Percentiles rank a stretch among this genome's conserved stretches.
These are phyloP conservation scores for Drosophila robusta DNA, from an alignment of 2,888 invertebrate genomes.

Conservation along the genomic window DNA sequence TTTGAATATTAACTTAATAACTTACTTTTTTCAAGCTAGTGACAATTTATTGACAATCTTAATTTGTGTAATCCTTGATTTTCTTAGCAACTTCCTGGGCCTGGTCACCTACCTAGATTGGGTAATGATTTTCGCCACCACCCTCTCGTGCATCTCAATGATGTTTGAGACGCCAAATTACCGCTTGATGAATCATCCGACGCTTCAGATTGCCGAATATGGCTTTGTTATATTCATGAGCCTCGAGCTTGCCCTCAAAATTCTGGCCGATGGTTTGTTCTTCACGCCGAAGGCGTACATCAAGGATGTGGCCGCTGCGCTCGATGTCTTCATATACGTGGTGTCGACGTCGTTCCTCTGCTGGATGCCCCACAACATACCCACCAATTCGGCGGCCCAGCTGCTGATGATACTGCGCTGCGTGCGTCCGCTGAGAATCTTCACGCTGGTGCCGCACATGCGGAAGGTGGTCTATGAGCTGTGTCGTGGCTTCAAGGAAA, in stretches of 20 bases:
- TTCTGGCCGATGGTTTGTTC: slow-evolving; percentile 98
- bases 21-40: too few relatives aligned
- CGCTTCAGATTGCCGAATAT: slow-evolving; percentile 97
- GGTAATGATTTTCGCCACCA: slow-evolving; percentile 99
- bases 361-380: slow-evolving; percentile 96
- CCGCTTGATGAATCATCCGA: slow-evolving; percentile 97
- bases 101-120: slow-evolving; percentile 99
- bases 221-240: slow-evolving; percentile 99
- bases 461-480: slow-evolving; percentile 99
- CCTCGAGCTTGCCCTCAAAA: slow-evolving; percentile 96
- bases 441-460: slow-evolving; percentile 99
- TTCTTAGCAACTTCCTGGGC: slow-evolving; percentile 95
- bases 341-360: slow-evolving; percentile 97
- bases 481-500: slow-evolving; percentile 99
- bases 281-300: slow-evolving; percentile 99
- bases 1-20: too few relatives aligned
- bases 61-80: not conserved
- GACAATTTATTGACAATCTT: too few relatives aligned
- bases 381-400: slow-evolving; percentile 97
- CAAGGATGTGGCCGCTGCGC: slow-evolving; percentile 97
- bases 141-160: slow-evolving; percentile 98
- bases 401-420: slow-evolving; percentile 98
- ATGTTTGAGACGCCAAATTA: slow-evolving; percentile 98
- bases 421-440: slow-evolving; percentile 97
- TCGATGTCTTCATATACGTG: slow-evolving; percentile 98